Conservation (phyloP, 2,888 invertebrate genomes). For the Aspidiotus destructor region DNA sequence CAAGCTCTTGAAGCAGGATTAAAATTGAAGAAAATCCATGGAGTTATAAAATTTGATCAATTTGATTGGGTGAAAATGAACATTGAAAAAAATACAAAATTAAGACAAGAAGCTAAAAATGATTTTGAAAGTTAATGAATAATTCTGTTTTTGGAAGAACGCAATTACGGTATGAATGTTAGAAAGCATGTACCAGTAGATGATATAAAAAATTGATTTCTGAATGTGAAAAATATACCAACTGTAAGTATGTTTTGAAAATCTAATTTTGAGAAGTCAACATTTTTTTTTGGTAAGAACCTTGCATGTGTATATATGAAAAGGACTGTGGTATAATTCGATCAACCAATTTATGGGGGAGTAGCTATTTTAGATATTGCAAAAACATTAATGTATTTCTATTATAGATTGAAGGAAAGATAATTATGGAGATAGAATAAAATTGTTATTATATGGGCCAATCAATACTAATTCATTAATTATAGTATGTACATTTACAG, state of each 20-base stretch:
- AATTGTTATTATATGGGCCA: background rate
- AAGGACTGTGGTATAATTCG: background rate
- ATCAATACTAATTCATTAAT: background rate
- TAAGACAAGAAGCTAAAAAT: background rate
- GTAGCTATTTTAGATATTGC: background rate
- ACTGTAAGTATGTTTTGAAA: too few species aligned
- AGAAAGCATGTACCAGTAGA: background rate
- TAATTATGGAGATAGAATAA: background rate
- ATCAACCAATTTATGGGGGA: background rate
- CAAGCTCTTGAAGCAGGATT: background rate
- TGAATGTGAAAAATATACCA: too few species aligned
- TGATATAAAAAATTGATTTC: background rate
- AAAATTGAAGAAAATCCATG: background rate
- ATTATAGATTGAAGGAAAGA: background rate
- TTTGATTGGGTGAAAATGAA: background rate
- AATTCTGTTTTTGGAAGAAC: background rate
- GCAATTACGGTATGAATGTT: background rate
- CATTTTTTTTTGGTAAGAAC: too few species aligned
- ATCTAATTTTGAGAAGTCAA: background rate
- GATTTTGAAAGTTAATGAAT: background rate
- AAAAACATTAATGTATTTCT: background rate
- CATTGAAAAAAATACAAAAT: background rate
- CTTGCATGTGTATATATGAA: background rate
- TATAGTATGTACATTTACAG: background rate
- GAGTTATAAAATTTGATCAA: background rate